phyloP scores from a whole-genome alignment of 2,888 invertebrate genomes.

The Parasteatoda lunata region DNA sequence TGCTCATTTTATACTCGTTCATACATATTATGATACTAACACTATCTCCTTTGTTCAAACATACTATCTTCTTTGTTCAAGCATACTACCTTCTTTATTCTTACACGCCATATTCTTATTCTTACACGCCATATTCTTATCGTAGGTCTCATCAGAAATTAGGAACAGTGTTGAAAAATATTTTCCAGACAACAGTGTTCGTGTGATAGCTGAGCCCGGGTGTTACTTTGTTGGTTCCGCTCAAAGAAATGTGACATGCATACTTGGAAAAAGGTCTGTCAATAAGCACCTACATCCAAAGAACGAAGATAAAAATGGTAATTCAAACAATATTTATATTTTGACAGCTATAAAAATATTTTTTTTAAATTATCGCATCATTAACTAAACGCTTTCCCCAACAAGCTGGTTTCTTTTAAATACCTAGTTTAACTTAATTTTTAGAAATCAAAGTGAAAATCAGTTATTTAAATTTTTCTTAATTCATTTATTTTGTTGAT shows the following conservation, averaged over 20 bases:
- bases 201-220: conserved; percentile 96
- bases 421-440: background rate
- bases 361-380: background rate
- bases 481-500: too few relatives aligned
- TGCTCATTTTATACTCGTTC: too few relatives aligned
- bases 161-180: conserved; percentile 85
- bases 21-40: too few relatives aligned
- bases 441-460: too few relatives aligned
- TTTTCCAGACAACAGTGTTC: conserved; percentile 83
- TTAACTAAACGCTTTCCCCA: background rate
- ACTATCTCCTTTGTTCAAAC: too few relatives aligned
- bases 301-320: background rate
- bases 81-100: too few relatives aligned
- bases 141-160: conserved; percentile 82
- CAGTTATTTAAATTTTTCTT: too few relatives aligned
- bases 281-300: too few relatives aligned
- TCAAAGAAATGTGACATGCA: conserved; percentile 89
- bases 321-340: background rate
- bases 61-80: too few relatives aligned
- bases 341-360: background rate
- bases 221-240: conserved; percentile 96
- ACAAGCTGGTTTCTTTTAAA: background rate
- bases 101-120: background rate
- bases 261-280: conserved; percentile 80
- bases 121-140: background rate